A percentile compares a stretch with the other conserved stretches of the same genome.
Evolutionary conservation across 1,140 invertebrate genomes (phyloP).

Genomic region (Calephelis nemesis): DNA sequence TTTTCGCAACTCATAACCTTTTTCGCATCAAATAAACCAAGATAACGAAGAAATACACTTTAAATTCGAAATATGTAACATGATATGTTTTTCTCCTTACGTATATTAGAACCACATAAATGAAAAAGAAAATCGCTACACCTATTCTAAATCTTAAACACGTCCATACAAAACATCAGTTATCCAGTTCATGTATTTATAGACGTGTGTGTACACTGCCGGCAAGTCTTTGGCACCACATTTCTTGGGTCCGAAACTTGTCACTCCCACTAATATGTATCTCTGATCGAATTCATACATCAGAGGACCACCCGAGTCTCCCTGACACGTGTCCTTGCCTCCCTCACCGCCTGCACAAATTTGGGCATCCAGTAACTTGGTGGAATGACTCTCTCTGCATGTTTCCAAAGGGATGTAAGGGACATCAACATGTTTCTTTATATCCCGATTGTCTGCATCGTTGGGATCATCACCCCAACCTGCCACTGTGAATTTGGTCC

Average conservation of each 20-base stretch:
- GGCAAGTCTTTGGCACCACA: constrained; percentile 11
- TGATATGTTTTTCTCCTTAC: no score
- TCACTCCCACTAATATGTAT: constrained; percentile 5
- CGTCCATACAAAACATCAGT: constrained; percentile 14
- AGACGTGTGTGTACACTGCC: constrained; percentile 18
- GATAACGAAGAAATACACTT: no score
- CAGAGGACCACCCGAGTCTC: constrained; percentile 20
- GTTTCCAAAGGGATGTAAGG: constrained; percentile 9
- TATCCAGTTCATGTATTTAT: constrained; percentile 17
- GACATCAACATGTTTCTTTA: constrained; percentile 11
- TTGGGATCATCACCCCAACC: constrained; percentile 24
- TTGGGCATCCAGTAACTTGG: neutral
- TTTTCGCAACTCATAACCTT: no score
- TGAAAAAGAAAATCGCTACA: no score
- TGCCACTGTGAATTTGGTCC: constrained; percentile 22
- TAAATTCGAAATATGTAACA: no score
- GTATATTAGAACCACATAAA: no score
- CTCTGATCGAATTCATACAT: constrained; percentile 4
- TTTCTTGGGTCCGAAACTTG: constrained; percentile 1
- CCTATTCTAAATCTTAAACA: no score
- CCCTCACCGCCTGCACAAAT: constrained; percentile 11
- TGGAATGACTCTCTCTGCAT: neutral
- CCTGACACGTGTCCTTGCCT: constrained; percentile 23
- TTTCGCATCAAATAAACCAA: no score
- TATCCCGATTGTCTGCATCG: neutral